Percentiles rank a stretch among this genome's conserved stretches.
Evolutionary conservation across 2,888 invertebrate genomes (phyloP).

Genomic region (Ypsolopha scabrella): DNA sequence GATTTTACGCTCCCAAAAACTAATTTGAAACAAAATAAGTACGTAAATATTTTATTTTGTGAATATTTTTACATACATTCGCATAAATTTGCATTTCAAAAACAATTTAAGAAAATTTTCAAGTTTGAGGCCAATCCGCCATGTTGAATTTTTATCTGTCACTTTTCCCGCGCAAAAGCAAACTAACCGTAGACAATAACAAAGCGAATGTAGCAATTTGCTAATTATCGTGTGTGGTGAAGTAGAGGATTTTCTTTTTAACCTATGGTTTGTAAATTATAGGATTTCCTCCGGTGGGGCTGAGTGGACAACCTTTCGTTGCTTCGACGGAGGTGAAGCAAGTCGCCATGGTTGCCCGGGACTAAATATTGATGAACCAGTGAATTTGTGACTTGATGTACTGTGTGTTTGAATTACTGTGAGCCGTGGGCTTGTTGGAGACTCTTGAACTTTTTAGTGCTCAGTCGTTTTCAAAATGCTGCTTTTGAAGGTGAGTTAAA

Average conservation of each 20-base stretch:
- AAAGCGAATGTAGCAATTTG: constrained; percentile 9
- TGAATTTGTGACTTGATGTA: not conserved
- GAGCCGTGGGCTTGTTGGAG: not conserved
- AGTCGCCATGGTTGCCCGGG: constrained; percentile 12
- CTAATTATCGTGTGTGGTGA: constrained; percentile 45
- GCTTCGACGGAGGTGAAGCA: constrained; percentile 40
- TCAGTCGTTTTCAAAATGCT: not conserved
- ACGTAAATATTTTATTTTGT: not conserved
- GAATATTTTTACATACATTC: not conserved
- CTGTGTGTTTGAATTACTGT: not conserved
- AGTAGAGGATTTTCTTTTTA: constrained; percentile 43
- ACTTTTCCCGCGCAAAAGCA: constrained; percentile 19
- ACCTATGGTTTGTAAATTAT: constrained; percentile 53
- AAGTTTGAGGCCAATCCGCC: not conserved
- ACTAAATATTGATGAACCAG: not conserved
- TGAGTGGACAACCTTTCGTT: constrained; percentile 26
- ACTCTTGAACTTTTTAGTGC: not conserved
- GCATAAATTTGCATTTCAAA: not conserved
- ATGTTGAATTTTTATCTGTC: constrained; percentile 10
- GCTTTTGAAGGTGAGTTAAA: constrained; percentile 5
- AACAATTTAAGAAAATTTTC: not conserved
- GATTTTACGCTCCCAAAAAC: constrained; percentile 22
- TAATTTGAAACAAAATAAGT: not conserved
- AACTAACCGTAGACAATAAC: constrained; percentile 7
- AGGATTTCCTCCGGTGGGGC: constrained; percentile 53